Base-by-base conservation (phyloP, 2,888 invertebrate species). In the Oligia fasciuncula region DNA sequence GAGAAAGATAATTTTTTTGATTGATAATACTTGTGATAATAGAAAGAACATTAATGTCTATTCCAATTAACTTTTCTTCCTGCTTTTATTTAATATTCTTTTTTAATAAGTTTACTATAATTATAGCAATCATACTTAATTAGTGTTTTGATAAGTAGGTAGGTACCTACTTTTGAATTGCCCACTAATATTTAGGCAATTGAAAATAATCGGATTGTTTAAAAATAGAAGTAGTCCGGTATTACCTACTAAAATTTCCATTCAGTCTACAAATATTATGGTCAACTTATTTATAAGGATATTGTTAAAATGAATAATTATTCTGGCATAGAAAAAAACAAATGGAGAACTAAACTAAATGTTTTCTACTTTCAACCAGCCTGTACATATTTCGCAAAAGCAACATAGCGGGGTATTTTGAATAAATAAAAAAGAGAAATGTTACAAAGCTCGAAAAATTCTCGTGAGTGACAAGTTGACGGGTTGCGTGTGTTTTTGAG, bases 401-500 rank as follows among this genome's bases (percentile, higher is more conserved):
- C 9, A 62, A 73, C 35, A 46, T 4, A 17, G 46, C 43, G 2
- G 13, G 35, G 29, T 72, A 72, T 72, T 83, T 84, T 75, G 60
- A 76, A 75, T 86, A 76, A 74, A 73, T 69, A 66, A 72, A 79
- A 76, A 76, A 73, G 54, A 74, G 66, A 86, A 76, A 68, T 77
- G 35, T 75, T 76, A n/a, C 79, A 63, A 70, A 51, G 13, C 66
- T 84, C 60, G 60, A 85, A 85, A 84, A 67, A 87, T 84, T 69
- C 69, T 60, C 9, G 62, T 75, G 80, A 85, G 72, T 87, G 89
- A 86, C 86, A 81, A 77, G 74, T 81, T 93, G 93, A 92, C 91
- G 91, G 88, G 89, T 91, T 91, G 94, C 94, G 94, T 94, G 94
- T 92, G 84, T 79, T 90, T 91, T 89, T 76, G 90, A 92, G 93